phyloP scores from a whole-genome alignment of 2,797 vertebrate species.

The Pipistrellus pygmaeus region DNA sequence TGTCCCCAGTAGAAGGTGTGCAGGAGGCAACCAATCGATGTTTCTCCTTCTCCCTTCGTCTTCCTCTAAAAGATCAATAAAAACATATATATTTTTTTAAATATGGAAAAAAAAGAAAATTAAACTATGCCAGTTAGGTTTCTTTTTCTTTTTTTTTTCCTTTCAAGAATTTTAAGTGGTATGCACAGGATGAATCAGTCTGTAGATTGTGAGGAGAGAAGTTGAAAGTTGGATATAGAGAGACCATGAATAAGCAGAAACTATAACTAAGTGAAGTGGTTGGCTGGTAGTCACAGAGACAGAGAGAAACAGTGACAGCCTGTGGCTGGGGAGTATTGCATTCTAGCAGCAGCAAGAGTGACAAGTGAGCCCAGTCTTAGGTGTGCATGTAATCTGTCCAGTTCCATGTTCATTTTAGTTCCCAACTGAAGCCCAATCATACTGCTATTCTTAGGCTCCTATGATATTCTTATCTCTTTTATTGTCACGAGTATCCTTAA shows the following conservation, averaged over 20 bases:
- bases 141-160: background rate
- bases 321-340: background rate
- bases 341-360: background rate
- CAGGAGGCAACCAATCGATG: no score
- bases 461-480: constrained; percentile 24
- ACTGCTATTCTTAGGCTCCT: constrained; percentile 30
- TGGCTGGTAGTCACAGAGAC: background rate
- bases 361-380: background rate
- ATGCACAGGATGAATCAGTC: background rate
- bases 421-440: background rate
- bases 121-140: background rate
- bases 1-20: no score
- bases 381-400: background rate
- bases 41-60: no score
- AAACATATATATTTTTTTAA: no score
- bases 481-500: constrained; percentile 23
- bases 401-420: background rate
- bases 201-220: background rate
- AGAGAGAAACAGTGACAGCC: background rate
- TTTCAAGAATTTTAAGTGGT: constrained; percentile 26
- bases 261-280: constrained; percentile 23
- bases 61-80: no score
- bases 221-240: background rate
- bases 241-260: constrained; percentile 60
- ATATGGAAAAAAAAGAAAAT: background rate